Evolutionary conservation across 2,797 vertebrate genomes (phyloP).

Genomic region (Kryptopterus vitreolus): DNA sequence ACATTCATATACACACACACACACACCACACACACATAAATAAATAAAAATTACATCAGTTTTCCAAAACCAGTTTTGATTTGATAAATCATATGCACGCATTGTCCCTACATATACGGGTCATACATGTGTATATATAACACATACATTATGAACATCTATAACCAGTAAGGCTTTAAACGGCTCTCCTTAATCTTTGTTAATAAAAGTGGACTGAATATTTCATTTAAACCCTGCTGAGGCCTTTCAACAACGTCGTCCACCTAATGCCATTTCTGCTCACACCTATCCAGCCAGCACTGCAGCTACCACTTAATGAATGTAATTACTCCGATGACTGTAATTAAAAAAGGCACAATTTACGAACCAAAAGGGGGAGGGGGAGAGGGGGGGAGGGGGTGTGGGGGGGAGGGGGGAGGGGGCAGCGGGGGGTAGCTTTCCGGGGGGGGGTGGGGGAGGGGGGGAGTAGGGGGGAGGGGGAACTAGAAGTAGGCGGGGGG

Average conservation of each 20-base stretch:
- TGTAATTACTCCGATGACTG: constrained; percentile 46
- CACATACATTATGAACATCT: neutral
- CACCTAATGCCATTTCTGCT: constrained; percentile 36
- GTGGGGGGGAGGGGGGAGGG: no score
- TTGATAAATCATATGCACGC: no score
- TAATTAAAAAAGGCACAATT: constrained; percentile 43
- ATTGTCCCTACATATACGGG: no score
- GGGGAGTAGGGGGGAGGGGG: no score
- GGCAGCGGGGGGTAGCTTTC: no score
- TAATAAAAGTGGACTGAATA: constrained; percentile 22
- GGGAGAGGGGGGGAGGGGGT: no score
- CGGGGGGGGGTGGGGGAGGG: no score
- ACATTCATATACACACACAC: no score
- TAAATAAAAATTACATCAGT: neutral
- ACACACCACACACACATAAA: no score
- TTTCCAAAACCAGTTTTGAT: neutral
- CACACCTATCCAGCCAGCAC: constrained; percentile 33
- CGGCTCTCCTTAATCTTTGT: constrained; percentile 10
- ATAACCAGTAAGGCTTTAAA: constrained; percentile 15
- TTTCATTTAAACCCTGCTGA: constrained; percentile 28
- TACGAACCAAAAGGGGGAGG: neutral
- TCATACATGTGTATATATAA: neutral
- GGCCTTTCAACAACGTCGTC: constrained; percentile 19
- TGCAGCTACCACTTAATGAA: constrained; percentile 43
- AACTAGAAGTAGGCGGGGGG: no score